A percentile compares a stretch with the other conserved stretches of the same genome.
Evolutionary conservation across 2,888 invertebrate species (phyloP).

Genomic region (Ophraella communa): DNA sequence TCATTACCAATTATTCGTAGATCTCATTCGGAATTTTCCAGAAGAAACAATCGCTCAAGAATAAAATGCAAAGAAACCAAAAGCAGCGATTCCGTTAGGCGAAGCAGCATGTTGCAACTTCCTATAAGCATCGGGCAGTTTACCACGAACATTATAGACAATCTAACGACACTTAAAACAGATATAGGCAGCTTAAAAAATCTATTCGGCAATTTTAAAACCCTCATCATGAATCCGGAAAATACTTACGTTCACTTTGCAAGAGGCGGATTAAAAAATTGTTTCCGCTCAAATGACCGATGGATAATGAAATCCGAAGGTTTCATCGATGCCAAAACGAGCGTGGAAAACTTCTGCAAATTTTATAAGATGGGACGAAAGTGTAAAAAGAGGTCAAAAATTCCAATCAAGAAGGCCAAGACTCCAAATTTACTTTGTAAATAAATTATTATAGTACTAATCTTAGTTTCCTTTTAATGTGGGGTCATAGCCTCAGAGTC

Average conservation of each 20-base stretch:
- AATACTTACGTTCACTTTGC: not conserved
- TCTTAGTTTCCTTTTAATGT: too few species aligned
- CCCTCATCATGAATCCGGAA: not conserved
- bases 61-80: not conserved
- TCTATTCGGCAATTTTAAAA: not conserved
- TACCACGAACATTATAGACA: not conserved
- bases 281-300: not conserved
- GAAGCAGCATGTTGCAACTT: not conserved
- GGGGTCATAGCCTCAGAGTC: too few species aligned
- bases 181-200: not conserved
- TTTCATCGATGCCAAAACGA: conserved; percentile 12
- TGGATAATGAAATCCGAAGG: not conserved
- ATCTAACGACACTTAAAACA: not conserved
- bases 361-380: conserved; percentile 10
- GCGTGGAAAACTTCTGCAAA: conserved; percentile 21
- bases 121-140: not conserved
- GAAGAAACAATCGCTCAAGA: not conserved
- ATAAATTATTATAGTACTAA: too few species aligned
- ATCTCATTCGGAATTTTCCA: not conserved
- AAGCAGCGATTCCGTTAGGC: not conserved
- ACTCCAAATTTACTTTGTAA: too few species aligned
- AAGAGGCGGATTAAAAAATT: not conserved
- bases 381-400: not conserved
- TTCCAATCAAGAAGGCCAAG: too few species aligned
- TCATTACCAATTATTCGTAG: conserved; percentile 2